phyloP scores from a whole-genome alignment of 2,797 vertebrate species.

The Aldrovandia affinis region DNA sequence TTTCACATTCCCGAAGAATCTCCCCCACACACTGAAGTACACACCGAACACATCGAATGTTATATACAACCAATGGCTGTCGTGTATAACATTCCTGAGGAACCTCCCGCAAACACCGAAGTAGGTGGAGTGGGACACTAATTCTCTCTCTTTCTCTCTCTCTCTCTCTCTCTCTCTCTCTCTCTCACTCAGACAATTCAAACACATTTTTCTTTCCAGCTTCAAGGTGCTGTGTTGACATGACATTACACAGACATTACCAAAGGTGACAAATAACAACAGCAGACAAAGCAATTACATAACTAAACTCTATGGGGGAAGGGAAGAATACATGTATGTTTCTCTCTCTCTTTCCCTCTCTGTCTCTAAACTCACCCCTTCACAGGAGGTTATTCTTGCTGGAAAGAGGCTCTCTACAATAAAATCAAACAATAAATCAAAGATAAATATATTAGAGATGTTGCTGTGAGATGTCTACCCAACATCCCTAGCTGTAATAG shows the following conservation, averaged over 20 bases:
- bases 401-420: no score
- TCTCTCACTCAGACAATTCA: no score
- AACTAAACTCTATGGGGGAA: not conserved
- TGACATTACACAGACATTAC: not conserved
- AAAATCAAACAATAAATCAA: not conserved
- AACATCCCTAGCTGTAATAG: not conserved
- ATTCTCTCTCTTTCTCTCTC: not conserved
- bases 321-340: not conserved
- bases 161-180: no score
- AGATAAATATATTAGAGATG: not conserved
- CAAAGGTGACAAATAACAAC: not conserved
- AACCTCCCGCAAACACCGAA: constrained; percentile 21
- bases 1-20: constrained; percentile 10
- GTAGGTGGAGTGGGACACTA: constrained; percentile 22
- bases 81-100: constrained; percentile 18
- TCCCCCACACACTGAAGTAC: constrained; percentile 17
- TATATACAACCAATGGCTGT: constrained; percentile 30
- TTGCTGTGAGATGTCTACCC: not conserved
- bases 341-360: not conserved
- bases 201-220: not conserved
- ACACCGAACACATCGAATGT: not conserved
- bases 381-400: no score
- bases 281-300: not conserved
- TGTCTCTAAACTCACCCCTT: no score
- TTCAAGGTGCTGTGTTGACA: not conserved